Evolutionary conservation across 1,140 invertebrate genomes (phyloP).

Genomic region (Zaprionus gabonicus): DNA sequence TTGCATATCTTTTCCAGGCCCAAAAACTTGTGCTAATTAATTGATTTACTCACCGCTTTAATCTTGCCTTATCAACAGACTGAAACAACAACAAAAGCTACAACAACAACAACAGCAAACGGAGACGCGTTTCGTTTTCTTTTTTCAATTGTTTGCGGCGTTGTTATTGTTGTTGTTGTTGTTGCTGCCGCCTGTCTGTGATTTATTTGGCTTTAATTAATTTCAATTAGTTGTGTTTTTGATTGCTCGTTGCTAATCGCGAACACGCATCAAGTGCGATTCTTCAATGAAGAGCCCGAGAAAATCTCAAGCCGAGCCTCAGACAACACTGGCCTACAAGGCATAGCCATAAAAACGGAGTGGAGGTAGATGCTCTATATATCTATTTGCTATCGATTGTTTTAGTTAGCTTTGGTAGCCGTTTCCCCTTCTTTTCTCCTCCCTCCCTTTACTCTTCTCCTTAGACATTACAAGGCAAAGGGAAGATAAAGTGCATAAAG

Average conservation of each 20-base stretch:
- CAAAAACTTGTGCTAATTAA: slow-evolving; percentile 47
- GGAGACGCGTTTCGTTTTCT: slow-evolving; percentile 23
- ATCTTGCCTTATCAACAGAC: slow-evolving; percentile 35
- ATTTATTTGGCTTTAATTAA: slow-evolving; percentile 76
- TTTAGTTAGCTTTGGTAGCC: too few relatives aligned
- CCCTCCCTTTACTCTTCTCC: too few relatives aligned
- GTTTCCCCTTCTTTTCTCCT: too few relatives aligned
- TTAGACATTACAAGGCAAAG: too few relatives aligned
- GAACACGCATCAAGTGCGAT: not conserved
- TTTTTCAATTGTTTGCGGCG: slow-evolving; percentile 30
- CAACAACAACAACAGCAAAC: slow-evolving; percentile 5
- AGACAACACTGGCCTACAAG: not conserved
- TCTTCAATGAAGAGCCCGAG: not conserved
- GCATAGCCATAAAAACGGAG: not conserved
- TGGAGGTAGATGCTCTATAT: not conserved
- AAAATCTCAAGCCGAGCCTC: not conserved
- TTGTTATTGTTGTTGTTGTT: not conserved
- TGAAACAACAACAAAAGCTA: not conserved
- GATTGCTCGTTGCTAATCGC: slow-evolving; percentile 30
- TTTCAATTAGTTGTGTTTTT: slow-evolving; percentile 61
- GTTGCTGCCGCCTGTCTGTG: slow-evolving; percentile 30
- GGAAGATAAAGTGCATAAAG: too few relatives aligned
- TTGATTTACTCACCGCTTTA: slow-evolving; percentile 36
- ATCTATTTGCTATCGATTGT: too few relatives aligned
- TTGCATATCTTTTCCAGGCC: not conserved